These are phyloP conservation scores for Phalanger gymnotis DNA, from an alignment of 2,797 vertebrate genomes.

Conservation along the genomic window DNA sequence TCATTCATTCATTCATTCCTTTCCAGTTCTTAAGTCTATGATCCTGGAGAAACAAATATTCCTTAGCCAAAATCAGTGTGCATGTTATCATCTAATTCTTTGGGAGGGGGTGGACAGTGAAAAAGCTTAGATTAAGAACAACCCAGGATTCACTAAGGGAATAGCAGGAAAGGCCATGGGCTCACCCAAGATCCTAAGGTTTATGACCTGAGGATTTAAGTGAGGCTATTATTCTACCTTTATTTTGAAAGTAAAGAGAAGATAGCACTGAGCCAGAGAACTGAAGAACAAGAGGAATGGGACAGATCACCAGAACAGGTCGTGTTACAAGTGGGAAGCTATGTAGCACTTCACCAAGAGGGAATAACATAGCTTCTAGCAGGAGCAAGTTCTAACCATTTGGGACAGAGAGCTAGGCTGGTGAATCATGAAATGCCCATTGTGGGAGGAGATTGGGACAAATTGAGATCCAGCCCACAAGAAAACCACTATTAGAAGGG, in stretches of 20 bases:
- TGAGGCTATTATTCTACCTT: slow-evolving; percentile 67
- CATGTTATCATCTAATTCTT: not conserved
- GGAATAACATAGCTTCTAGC: not conserved
- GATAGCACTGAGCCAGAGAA: not conserved
- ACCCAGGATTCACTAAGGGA: not conserved
- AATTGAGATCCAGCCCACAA: not conserved
- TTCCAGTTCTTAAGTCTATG: not conserved
- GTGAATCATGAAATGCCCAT: not conserved
- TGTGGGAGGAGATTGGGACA: not conserved
- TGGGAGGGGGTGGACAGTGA: not conserved
- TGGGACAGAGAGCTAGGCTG: not conserved
- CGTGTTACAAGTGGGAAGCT: not conserved
- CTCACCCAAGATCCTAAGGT: slow-evolving; percentile 41
- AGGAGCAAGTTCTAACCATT: not conserved
- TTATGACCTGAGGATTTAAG: slow-evolving; percentile 66
- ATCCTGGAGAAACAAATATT: not conserved
- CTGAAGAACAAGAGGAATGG: not conserved
- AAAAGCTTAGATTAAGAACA: not conserved
- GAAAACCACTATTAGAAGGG: not conserved
- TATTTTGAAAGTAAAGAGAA: slow-evolving; percentile 68
- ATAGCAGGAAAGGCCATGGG: not conserved
- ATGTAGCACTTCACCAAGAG: not conserved
- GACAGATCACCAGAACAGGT: not conserved
- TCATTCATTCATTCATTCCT: not conserved
- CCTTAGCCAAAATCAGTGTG: not conserved